Percentiles rank a stretch among this genome's conserved stretches.
These are phyloP conservation scores for Diadegma fenestrale DNA, from an alignment of 2,888 invertebrate genomes.

Conservation along the genomic window DNA sequence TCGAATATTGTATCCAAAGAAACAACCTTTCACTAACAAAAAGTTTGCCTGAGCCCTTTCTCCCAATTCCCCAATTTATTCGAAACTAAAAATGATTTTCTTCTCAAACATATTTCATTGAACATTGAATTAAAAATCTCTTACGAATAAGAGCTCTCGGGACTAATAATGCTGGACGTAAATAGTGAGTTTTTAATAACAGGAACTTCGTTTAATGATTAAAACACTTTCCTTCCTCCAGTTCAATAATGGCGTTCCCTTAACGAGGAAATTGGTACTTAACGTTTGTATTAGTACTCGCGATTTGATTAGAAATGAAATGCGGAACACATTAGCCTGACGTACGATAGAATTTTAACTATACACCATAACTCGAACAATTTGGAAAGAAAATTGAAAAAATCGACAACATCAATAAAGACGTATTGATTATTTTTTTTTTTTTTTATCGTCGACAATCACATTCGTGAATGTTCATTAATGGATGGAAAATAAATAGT, in stretches of 20 bases:
- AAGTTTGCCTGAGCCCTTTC: no score
- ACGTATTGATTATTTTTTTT: neutral
- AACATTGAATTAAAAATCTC: neutral
- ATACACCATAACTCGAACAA: neutral
- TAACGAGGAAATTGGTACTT: neutral
- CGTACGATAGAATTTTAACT: neutral
- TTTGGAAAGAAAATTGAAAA: neutral
- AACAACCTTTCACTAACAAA: neutral
- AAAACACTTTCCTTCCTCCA: neutral
- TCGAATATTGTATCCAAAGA: neutral
- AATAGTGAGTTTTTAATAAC: neutral
- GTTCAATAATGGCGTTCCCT: neutral
- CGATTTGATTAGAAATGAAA: neutral
- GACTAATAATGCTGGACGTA: neutral
- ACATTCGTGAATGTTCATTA: neutral
- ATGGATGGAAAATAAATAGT: neutral
- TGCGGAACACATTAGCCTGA: neutral
- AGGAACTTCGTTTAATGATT: neutral
- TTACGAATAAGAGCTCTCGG: neutral
- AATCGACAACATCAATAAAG: neutral
- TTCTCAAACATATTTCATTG: neutral
- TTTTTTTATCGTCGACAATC: neutral
- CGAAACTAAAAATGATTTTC: neutral
- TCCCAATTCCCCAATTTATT: neutral
- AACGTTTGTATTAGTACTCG: neutral